These are phyloP conservation scores for Helicolenus hilgendorfi DNA, from an alignment of 2,797 vertebrate genomes.

Conservation along the genomic window DNA sequence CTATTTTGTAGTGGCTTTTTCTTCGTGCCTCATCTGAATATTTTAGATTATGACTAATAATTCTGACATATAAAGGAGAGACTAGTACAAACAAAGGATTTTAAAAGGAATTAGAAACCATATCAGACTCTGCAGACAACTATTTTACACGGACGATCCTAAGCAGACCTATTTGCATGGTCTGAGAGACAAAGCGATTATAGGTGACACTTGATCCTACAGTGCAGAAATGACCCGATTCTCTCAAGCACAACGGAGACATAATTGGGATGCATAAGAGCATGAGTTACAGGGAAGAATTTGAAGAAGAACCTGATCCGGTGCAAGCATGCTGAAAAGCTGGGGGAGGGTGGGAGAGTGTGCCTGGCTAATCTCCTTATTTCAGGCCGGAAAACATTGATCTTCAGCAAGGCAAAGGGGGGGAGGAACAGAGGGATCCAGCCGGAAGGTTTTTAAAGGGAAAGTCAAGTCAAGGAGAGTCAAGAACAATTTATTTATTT, in stretches of 20 bases:
- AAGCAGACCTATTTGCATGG: slow-evolving; percentile 28
- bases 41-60: slow-evolving; percentile 19
- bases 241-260: slow-evolving; percentile 59
- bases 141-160: slow-evolving; percentile 20
- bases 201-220: slow-evolving; percentile 62
- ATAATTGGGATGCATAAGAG: slow-evolving; percentile 68
- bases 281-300: slow-evolving; percentile 65
- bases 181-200: slow-evolving; percentile 50
- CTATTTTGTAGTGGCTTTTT: slow-evolving; percentile 85
- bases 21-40: slow-evolving; percentile 44
- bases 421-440: slow-evolving; percentile 30
- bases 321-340: slow-evolving; percentile 81
- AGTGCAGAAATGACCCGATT: slow-evolving; percentile 56
- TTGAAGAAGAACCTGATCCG: slow-evolving; percentile 75
- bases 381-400: slow-evolving; percentile 85
- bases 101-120: slow-evolving; percentile 16
- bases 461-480: slow-evolving; percentile 32
- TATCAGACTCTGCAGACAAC: slow-evolving; percentile 18
- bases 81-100: neutral
- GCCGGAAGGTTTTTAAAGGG: slow-evolving; percentile 35
- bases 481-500: neutral
- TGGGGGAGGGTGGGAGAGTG: slow-evolving; percentile 57
- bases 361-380: slow-evolving; percentile 87
- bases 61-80: slow-evolving; percentile 7
- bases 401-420: slow-evolving; percentile 65